Evolutionary conservation across 2,888 invertebrate species (phyloP), one percentile per base, ranked within the genome.

Genomic region (Heliconius ethilla): DNA sequence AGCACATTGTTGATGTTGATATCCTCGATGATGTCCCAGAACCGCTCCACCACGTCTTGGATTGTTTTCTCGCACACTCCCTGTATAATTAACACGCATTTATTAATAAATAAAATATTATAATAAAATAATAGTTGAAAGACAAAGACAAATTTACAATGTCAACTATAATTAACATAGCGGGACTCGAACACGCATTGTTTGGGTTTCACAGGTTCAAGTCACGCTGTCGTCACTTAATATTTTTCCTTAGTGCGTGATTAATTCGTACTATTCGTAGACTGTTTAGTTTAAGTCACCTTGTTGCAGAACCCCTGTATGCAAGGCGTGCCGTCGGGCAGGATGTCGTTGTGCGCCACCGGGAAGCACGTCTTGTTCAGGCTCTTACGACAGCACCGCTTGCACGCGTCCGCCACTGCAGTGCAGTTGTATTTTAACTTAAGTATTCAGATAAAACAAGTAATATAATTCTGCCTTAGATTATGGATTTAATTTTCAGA

Each of bases 1-100:
- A 98, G 95, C 84, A 98, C 98, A 88, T 98, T 98, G 89, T 98
- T 98, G 79, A 98, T 98, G 90, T 98, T 98, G 79, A 99, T 98
- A 86, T 99, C 98, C 91, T 99, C 99, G 81, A 99, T 99, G 75
- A 99, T 98, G 89, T 98, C 98, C 98, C 99, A 99, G 91, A 99
- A 98, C 51, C 99, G 96, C 90, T 99, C 98, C 15, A 99, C 98
- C 37, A 99, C 98, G 88, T 99, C 99, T 89, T 98, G 98, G 80
- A 98, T 97, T 0, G 98, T 98, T 91, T 98, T 98, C 90, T 98
- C 98, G 87, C 99, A 99, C 40, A 97, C 95, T 13, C 99, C 99
- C 98, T 99, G 89, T 0, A 65, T 27, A 74, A 63, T n/a, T 10
- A 18, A 29, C 25, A 55, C 7, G 40, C 1, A 9, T 33, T 7